These are phyloP conservation scores for Eleginops maclovinus DNA, from an alignment of 2,113 vertebrate species.

Conservation along the genomic window DNA sequence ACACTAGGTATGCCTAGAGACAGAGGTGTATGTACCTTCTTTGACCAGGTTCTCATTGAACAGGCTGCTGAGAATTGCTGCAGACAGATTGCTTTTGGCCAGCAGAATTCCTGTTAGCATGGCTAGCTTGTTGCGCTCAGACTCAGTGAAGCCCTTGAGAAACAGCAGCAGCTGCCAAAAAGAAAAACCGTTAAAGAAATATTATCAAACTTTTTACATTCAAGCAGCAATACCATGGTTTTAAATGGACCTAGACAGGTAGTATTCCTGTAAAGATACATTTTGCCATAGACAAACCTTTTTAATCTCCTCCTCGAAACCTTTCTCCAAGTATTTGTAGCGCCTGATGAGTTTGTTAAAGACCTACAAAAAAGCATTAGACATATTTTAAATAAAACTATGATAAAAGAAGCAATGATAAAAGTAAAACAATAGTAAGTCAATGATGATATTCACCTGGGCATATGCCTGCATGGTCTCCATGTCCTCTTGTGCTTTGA, in stretches of 20 bases:
- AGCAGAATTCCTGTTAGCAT: conserved; percentile 97
- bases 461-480: conserved; percentile 99
- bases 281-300: conserved; percentile 87
- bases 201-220: not conserved
- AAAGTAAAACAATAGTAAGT: not conserved
- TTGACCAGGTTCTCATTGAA: conserved; percentile 98
- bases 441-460: conserved; percentile 84
- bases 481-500: conserved; percentile 97
- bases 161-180: conserved; percentile 93
- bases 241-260: not conserved
- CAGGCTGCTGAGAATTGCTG: conserved; percentile 95
- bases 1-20: not conserved
- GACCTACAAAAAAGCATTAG: conserved; percentile 83
- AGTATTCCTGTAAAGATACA: not conserved
- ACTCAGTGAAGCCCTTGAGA: conserved; percentile 97
- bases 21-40: conserved; percentile 86
- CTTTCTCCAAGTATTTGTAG: conserved; percentile 98
- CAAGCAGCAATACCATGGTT: not conserved
- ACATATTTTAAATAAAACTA: conserved; percentile 21
- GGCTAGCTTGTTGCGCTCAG: conserved; percentile 97
- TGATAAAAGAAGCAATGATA: not conserved
- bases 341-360: conserved; percentile 99
- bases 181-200: conserved; percentile 33
- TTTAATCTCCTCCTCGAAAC: conserved; percentile 99
- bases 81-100: conserved; percentile 93